Percentiles rank a stretch among this genome's conserved stretches.
Conservation (phyloP, 2,113 vertebrate species). For the Hippocampus comes region DNA sequence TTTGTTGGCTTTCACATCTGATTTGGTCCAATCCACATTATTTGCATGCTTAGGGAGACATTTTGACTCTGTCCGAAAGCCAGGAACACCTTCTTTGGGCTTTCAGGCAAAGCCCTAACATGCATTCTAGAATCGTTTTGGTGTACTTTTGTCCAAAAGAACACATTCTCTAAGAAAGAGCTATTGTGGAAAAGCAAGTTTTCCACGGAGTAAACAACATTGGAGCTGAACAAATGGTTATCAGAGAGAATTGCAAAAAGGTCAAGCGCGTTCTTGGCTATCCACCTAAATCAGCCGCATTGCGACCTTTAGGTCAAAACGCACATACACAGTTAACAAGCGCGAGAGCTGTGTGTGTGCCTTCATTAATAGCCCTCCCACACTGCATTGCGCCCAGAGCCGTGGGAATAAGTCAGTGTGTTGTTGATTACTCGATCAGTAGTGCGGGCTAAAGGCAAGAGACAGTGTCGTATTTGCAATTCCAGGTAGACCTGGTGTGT, state of each 20-base stretch:
- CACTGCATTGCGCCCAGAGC: slow-evolving; percentile 16
- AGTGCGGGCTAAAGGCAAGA: slow-evolving; percentile 16
- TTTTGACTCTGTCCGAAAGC: slow-evolving; percentile 43
- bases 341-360: slow-evolving; percentile 45
- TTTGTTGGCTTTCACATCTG: slow-evolving; percentile 66
- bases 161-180: slow-evolving; percentile 18
- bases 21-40: slow-evolving; percentile 59
- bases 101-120: slow-evolving; percentile 49
- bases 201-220: background rate
- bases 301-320: slow-evolving; percentile 33
- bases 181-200: slow-evolving; percentile 4
- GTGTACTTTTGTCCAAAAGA: slow-evolving; percentile 30
- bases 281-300: slow-evolving; percentile 5
- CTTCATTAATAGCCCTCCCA: slow-evolving; percentile 4
- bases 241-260: slow-evolving; percentile 15
- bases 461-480: slow-evolving; percentile 45
- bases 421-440: slow-evolving; percentile 31
- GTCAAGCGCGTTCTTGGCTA: slow-evolving; percentile 18
- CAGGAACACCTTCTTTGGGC: slow-evolving; percentile 38
- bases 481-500: slow-evolving; percentile 39
- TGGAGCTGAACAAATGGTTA: background rate
- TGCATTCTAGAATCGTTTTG: slow-evolving; percentile 30
- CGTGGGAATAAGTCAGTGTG: slow-evolving; percentile 45
- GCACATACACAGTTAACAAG: slow-evolving; percentile 20
- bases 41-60: slow-evolving; percentile 55